These are phyloP conservation scores for Gobius niger DNA, from an alignment of 2,113 vertebrate genomes.

Conservation along the genomic window DNA sequence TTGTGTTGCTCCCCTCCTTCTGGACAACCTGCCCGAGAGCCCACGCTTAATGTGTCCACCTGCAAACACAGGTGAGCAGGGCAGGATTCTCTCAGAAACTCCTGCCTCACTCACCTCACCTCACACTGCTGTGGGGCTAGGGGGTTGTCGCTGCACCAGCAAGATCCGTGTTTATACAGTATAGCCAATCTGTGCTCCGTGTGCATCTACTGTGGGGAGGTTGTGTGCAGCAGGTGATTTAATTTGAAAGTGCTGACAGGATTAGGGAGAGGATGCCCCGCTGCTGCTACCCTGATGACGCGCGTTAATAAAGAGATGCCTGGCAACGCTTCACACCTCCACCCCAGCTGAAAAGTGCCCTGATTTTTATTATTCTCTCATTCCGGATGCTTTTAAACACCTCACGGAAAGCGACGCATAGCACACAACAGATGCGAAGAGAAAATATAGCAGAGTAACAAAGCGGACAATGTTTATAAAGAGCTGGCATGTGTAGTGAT, in stretches of 20 bases:
- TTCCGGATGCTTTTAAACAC: constrained; percentile 9
- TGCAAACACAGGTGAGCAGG: too few species aligned
- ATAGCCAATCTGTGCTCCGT: neutral
- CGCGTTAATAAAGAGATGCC: constrained; percentile 51
- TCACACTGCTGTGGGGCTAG: too few species aligned
- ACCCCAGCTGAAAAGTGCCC: constrained; percentile 23
- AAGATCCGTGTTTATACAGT: neutral
- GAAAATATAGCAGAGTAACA: constrained; percentile 21
- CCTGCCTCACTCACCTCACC: too few species aligned
- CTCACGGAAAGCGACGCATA: constrained; percentile 17
- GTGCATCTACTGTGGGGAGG: constrained; percentile 7
- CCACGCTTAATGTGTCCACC: too few species aligned
- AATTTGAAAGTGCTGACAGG: constrained; percentile 51
- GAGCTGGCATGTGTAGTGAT: constrained; percentile 22
- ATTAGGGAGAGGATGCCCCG: constrained; percentile 26
- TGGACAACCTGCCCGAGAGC: too few species aligned
- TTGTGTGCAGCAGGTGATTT: constrained; percentile 33
- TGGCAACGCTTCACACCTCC: constrained; percentile 44
- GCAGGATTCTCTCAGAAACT: too few species aligned
- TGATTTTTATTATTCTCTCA: constrained; percentile 28
- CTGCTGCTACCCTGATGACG: constrained; percentile 20
- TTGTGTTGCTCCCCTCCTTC: too few species aligned
- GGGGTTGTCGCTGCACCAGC: neutral
- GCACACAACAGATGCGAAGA: constrained; percentile 15
- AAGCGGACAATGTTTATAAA: constrained; percentile 19